A percentile compares a stretch with the other conserved stretches of the same genome.
Evolutionary conservation across 2,113 vertebrate genomes (phyloP).

Genomic region (Morphnarchus princeps): DNA sequence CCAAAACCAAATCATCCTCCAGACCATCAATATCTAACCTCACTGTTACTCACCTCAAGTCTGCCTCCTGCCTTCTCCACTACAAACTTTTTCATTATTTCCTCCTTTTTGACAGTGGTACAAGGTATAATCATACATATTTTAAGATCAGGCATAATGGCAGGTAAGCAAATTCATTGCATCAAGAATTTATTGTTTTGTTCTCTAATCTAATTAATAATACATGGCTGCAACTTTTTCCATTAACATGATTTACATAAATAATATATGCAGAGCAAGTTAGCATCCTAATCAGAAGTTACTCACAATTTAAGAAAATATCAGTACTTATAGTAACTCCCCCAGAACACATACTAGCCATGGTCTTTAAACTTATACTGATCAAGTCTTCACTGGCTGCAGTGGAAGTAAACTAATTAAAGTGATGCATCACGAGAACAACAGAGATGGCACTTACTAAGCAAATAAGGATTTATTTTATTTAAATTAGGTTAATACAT

Average conservation of each 20-base stretch:
- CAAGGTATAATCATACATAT: neutral
- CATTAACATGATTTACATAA: neutral
- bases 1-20: neutral
- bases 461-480: neutral
- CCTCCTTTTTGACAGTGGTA: neutral
- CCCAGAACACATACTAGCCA: neutral
- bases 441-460: neutral
- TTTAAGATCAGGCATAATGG: neutral
- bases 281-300: neutral
- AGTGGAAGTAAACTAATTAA: neutral
- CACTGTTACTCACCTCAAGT: neutral
- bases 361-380: neutral
- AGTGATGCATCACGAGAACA: neutral
- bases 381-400: neutral
- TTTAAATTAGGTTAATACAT: neutral
- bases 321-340: neutral
- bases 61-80: neutral
- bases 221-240: neutral
- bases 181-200: neutral
- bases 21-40: neutral
- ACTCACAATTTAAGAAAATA: neutral
- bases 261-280: neutral
- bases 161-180: neutral
- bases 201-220: neutral
- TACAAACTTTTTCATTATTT: neutral